Percentiles rank a stretch among this genome's conserved stretches.
phyloP scores from a whole-genome alignment of 2,797 vertebrate species.

The Phalanger gymnotis region DNA sequence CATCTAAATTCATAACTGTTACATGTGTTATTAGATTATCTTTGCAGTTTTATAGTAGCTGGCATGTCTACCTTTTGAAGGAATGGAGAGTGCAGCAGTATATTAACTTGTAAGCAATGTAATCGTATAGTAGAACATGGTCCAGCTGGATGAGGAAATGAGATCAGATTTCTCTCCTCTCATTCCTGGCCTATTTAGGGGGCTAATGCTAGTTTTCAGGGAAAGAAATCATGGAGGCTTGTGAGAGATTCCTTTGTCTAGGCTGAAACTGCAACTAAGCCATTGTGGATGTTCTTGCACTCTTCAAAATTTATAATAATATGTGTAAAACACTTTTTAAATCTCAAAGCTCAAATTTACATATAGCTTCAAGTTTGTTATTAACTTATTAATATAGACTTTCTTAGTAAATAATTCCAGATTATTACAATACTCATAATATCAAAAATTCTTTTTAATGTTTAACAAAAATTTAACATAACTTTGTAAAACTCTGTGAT shows the following conservation, averaged over 20 bases:
- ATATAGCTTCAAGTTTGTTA: background rate
- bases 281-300: background rate
- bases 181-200: background rate
- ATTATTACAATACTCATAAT: background rate
- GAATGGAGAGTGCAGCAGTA: conserved; percentile 29
- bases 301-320: background rate
- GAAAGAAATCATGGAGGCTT: background rate
- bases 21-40: conserved; percentile 20
- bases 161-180: background rate
- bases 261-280: background rate
- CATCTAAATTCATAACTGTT: conserved; percentile 47
- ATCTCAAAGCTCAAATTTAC: background rate
- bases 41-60: conserved; percentile 38
- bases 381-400: background rate
- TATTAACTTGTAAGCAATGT: conserved; percentile 40
- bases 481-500: background rate
- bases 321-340: background rate
- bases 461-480: background rate
- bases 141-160: background rate
- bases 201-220: background rate
- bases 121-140: background rate
- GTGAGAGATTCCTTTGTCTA: background rate
- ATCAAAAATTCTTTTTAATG: background rate
- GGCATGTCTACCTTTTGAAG: conserved; percentile 19
- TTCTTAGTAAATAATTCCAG: background rate